A percentile compares a stretch with the other conserved stretches of the same genome.
Evolutionary conservation across 2,888 invertebrate species (phyloP).

Genomic region (Lepidonotus clava): DNA sequence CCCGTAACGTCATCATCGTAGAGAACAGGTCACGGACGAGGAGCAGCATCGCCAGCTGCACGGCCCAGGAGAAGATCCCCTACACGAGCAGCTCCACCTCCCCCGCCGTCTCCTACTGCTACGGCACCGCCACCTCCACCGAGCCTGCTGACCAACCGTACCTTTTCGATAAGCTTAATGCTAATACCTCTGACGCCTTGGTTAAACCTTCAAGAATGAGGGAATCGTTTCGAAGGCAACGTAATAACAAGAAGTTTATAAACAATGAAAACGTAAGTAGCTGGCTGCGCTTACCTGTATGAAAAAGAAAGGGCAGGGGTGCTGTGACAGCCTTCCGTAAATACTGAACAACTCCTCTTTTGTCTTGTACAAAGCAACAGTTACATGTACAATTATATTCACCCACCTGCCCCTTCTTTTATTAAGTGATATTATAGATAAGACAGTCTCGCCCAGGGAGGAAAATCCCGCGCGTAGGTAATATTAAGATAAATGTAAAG

Average conservation of each 20-base stretch:
- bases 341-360: no score
- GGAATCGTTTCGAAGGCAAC: constrained; percentile 34
- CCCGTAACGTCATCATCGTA: neutral
- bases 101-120: neutral
- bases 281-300: neutral
- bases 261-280: constrained; percentile 32
- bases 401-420: no score
- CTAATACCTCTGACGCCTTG: constrained; percentile 44
- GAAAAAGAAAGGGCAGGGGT: neutral
- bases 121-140: neutral
- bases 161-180: constrained; percentile 30
- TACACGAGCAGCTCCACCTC: neutral
- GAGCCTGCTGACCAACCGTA: neutral
- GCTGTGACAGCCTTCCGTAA: no score
- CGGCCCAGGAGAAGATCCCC: constrained; percentile 33
- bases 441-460: no score
- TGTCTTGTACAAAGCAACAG: no score
- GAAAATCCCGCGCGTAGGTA: no score
- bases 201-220: constrained; percentile 36
- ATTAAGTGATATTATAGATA: no score
- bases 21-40: constrained; percentile 23
- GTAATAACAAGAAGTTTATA: neutral
- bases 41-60: constrained; percentile 13
- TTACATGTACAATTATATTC: no score
- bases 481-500: no score